Conservation (phyloP, 1,140 invertebrate species). For the Drosophila nannoptera region DNA sequence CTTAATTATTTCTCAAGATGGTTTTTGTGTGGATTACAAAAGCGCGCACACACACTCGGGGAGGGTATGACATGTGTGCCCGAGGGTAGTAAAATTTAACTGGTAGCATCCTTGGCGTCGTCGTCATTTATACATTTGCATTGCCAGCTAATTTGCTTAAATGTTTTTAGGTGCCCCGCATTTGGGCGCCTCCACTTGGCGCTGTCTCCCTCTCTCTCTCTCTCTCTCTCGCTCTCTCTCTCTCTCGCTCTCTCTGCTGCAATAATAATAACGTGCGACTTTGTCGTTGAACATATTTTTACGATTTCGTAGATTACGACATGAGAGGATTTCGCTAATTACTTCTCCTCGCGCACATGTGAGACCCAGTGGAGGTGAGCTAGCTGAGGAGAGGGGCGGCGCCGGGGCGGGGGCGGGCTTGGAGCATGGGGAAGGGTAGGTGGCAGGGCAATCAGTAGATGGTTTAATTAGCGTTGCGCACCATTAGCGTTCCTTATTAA, state of each 20-base stretch:
- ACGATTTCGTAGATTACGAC: conserved; percentile 67
- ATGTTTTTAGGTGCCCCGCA: conserved; percentile 69
- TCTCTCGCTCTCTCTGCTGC: conserved; percentile 24
- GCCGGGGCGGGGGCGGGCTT: conserved; percentile 6
- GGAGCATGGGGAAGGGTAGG: too few relatives aligned
- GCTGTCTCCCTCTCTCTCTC: too few relatives aligned
- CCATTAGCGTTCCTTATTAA: conserved; percentile 63
- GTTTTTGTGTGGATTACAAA: conserved; percentile 68
- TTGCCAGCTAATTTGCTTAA: conserved; percentile 76
- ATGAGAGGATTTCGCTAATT: conserved; percentile 71
- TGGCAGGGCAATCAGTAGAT: not conserved
- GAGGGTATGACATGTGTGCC: conserved; percentile 9
- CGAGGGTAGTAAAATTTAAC: conserved; percentile 68
- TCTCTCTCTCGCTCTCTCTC: conserved; percentile 1
- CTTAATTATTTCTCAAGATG: conserved; percentile 79
- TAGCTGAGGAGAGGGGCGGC: not conserved
- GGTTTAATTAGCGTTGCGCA: conserved; percentile 63
- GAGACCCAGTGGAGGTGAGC: not conserved
- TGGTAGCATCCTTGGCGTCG: conserved; percentile 60
- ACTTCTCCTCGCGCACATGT: conserved; percentile 44
- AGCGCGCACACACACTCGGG: conserved; percentile 13
- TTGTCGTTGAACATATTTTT: conserved; percentile 72
- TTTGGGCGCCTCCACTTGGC: not conserved
- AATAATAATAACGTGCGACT: conserved; percentile 73
- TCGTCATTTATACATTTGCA: conserved; percentile 77